Percentiles rank a stretch among this genome's conserved stretches.
phyloP scores from a whole-genome alignment of 2,888 invertebrate genomes.

The Eustalomyia histrio region DNA sequence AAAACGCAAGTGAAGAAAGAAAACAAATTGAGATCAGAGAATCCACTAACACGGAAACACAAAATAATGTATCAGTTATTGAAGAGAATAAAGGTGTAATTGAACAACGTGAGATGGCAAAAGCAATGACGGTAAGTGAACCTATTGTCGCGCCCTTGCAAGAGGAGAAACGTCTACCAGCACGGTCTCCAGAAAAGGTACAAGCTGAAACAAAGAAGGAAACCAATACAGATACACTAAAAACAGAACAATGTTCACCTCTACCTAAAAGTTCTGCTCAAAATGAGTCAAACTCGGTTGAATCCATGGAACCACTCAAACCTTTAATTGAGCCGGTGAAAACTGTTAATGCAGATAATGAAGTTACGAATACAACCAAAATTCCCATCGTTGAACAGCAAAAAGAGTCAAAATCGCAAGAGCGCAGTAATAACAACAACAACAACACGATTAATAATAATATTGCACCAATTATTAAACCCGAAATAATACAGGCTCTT shows the following conservation, averaged over 20 bases:
- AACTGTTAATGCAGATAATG: not conserved
- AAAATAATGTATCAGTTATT: slow-evolving; percentile 40
- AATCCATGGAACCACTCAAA: not conserved
- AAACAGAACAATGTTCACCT: slow-evolving; percentile 51
- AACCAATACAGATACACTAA: slow-evolving; percentile 37
- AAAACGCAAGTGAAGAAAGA: not conserved
- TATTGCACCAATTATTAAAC: slow-evolving; percentile 30
- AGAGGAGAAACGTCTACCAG: slow-evolving; percentile 8
- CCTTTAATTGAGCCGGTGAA: slow-evolving; percentile 5
- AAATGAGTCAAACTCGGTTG: not conserved
- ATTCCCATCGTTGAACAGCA: slow-evolving; percentile 5
- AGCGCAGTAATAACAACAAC: not conserved
- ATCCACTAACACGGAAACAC: not conserved
- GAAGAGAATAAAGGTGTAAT: slow-evolving; percentile 21
- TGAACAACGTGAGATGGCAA: not conserved
- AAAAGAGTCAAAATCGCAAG: slow-evolving; percentile 22
- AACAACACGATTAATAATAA: not conserved
- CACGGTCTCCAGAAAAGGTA: slow-evolving; percentile 11
- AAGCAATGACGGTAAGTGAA: not conserved
- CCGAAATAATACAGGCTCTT: slow-evolving; percentile 37
- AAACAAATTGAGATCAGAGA: not conserved
- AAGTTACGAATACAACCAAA: slow-evolving; percentile 7
- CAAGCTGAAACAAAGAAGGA: slow-evolving; percentile 44
- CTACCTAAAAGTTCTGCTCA: slow-evolving; percentile 21
- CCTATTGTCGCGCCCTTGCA: not conserved